phyloP scores from a whole-genome alignment of 2,888 invertebrate genomes.

The Melieria omissa region DNA sequence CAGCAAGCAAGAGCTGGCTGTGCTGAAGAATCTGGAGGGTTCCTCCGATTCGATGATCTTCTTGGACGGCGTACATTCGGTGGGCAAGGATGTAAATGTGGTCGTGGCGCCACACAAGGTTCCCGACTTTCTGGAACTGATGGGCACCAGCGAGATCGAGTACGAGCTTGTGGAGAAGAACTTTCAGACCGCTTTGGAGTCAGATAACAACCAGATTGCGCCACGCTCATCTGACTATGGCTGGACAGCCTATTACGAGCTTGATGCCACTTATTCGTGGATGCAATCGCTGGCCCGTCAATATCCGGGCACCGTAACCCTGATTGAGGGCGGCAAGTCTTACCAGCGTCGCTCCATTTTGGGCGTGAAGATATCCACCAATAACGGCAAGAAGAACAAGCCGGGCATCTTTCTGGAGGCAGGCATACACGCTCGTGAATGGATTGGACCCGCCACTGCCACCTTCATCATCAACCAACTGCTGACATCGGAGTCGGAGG shows the following conservation, averaged over 20 bases:
- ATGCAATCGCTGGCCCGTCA: slow-evolving; percentile 67
- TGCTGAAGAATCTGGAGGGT: slow-evolving; percentile 65
- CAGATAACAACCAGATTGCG: slow-evolving; percentile 46
- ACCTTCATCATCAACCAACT: slow-evolving; percentile 74
- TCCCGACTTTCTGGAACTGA: slow-evolving; percentile 43
- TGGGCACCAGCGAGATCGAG: slow-evolving; percentile 58
- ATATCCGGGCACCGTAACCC: slow-evolving; percentile 67
- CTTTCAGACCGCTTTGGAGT: slow-evolving; percentile 60
- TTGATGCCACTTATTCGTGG: slow-evolving; percentile 70
- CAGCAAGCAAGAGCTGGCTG: slow-evolving; percentile 67
- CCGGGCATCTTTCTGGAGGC: slow-evolving; percentile 73
- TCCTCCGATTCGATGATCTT: slow-evolving; percentile 63
- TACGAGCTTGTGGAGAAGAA: slow-evolving; percentile 65
- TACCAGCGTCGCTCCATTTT: slow-evolving; percentile 72
- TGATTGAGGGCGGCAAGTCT: slow-evolving; percentile 68
- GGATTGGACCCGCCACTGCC: slow-evolving; percentile 75
- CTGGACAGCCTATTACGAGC: slow-evolving; percentile 58
- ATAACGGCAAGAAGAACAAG: slow-evolving; percentile 62
- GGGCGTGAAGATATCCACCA: slow-evolving; percentile 69
- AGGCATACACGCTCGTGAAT: slow-evolving; percentile 81
- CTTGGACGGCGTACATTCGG: slow-evolving; percentile 63
- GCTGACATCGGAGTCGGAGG: slow-evolving; percentile 69
- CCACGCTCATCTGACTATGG: slow-evolving; percentile 49
- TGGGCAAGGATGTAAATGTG: slow-evolving; percentile 65
- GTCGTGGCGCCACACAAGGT: slow-evolving; percentile 56